These are phyloP conservation scores for Ptilonorhynchus violaceus DNA, from an alignment of 2,113 vertebrate species.

Conservation along the genomic window DNA sequence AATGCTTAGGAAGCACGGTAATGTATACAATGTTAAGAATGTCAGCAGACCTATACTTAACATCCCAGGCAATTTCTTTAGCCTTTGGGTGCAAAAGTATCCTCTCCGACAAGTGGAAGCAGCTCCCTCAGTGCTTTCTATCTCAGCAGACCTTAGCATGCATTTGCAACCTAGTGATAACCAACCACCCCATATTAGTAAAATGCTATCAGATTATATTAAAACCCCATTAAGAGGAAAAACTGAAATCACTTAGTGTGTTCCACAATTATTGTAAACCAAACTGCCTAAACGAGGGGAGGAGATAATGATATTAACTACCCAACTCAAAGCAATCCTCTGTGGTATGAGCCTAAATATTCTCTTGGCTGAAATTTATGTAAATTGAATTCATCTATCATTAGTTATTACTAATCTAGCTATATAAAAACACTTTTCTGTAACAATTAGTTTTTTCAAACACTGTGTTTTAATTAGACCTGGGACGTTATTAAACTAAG, in stretches of 20 bases:
- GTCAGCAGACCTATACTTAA: background rate
- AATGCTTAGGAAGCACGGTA: background rate
- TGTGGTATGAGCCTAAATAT: constrained; percentile 89
- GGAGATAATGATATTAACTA: constrained; percentile 95
- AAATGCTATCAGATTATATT: constrained; percentile 83
- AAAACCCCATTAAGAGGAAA: constrained; percentile 79
- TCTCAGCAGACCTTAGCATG: background rate
- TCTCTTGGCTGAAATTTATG: constrained; percentile 94
- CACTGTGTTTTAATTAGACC: constrained; percentile 88
- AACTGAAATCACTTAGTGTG: constrained; percentile 87
- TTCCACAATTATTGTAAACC: constrained; percentile 89
- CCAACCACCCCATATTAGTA: constrained; percentile 67
- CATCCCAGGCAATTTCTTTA: background rate
- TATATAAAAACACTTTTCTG: constrained; percentile 86
- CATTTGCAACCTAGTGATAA: constrained; percentile 42
- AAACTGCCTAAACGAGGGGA: constrained; percentile 86
- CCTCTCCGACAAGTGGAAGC: background rate
- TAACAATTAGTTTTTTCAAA: constrained; percentile 92
- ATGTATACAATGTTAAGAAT: background rate
- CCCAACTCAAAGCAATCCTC: constrained; percentile 94
- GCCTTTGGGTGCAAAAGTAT: background rate
- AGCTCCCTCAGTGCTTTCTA: background rate
- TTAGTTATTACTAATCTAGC: constrained; percentile 89
- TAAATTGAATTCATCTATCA: constrained; percentile 96
- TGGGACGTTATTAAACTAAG: constrained; percentile 72